Base-by-base conservation (phyloP, 1,140 invertebrate genomes). In the Listronotus oregonensis region DNA sequence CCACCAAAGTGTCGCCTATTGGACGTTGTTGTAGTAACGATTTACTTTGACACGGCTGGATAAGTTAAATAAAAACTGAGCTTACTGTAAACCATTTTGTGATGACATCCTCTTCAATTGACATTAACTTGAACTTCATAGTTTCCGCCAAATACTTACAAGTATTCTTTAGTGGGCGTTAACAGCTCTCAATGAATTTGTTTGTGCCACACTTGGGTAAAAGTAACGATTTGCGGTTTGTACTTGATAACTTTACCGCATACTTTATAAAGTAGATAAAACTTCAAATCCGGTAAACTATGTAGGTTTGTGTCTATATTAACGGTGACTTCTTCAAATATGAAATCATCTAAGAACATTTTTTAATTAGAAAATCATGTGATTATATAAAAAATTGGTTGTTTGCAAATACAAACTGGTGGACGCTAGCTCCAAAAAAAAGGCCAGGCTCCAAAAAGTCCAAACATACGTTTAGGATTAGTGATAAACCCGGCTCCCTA, bases 91-190 rank as follows among this genome's bases (percentile, higher is more conserved):
- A 42, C 73, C 70, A 52, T 73, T 68, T 56, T 70, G 12, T 47
- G n/a, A n/a, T n/a, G n/a, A n/a, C n/a, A 57, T 87, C 67, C 91
- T 85, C 80, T 8, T 86, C 83, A 6, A n/a, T n/a, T n/a, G 80
- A 90, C 87, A 17, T 85, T 77, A 5, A 93, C 88, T 72, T 82
- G 86, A 1, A 88, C 78, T 42, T 82, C 80, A 78, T 93, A 94
- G 68, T 83, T 84, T 21, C 89, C 90, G 82, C 71, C n/a, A 95
- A 79, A 73, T 84, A 90, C 2, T 85, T 75, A 71, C 90, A 93
- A 82, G n/a, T 90, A 94, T 65, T 81, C 80, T 11, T 90, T 54
- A n/a, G n/a, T 78, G 81, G 0, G 80, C 42, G 60, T 85, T 76
- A n/a, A n/a, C n/a, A n/a, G 6, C 82, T 82, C 60, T 82, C 77